These are phyloP conservation scores for Protula sp. DNA, from an alignment of 2,888 invertebrate genomes.

Conservation along the genomic window DNA sequence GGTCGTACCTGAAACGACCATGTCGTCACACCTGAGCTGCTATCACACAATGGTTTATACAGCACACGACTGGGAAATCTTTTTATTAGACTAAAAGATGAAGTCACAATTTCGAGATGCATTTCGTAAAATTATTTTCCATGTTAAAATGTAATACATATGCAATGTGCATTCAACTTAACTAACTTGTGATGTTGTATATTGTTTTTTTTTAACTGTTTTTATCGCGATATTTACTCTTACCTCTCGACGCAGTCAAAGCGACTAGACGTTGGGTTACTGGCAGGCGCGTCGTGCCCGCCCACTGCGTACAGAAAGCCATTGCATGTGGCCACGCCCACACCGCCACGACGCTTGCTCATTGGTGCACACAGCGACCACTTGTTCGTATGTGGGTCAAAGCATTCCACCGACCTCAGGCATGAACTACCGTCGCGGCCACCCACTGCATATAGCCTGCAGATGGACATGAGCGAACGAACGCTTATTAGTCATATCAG, in stretches of 20 bases:
- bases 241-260: conserved; percentile 87
- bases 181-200: no score
- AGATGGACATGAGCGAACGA: no score
- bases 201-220: no score
- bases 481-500: no score
- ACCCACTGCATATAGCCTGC: conserved; percentile 82
- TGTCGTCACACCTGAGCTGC: no score
- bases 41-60: no score
- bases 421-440: conserved; percentile 89
- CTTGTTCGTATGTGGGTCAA: conserved; percentile 71
- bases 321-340: conserved; percentile 81
- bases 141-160: no score
- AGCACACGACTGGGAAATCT: no score
- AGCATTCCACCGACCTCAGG: conserved; percentile 82
- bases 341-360: conserved; percentile 79
- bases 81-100: no score
- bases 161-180: no score
- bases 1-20: conserved; percentile 59
- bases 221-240: no score
- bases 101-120: background rate
- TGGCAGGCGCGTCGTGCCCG: conserved; percentile 88
- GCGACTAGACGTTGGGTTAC: conserved; percentile 73
- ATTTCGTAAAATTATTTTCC: no score
- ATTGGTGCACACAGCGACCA: conserved; percentile 84
- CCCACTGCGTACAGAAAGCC: conserved; percentile 87